These are phyloP conservation scores for Drosophila subobscura DNA, from an alignment of 1,140 invertebrate genomes.

Conservation along the genomic window DNA sequence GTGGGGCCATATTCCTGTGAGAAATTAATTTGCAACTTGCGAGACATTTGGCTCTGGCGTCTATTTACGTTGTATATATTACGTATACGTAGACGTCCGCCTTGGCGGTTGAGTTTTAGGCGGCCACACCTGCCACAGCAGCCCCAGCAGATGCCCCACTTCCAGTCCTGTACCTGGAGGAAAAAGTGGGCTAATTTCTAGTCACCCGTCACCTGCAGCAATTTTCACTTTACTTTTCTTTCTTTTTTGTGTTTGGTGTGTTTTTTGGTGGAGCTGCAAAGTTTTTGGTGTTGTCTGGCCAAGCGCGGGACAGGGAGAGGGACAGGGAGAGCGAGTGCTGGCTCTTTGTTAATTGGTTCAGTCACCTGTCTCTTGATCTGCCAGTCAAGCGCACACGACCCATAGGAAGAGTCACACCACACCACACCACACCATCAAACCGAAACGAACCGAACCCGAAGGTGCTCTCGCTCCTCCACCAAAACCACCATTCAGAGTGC, in stretches of 20 bases:
- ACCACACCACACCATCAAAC: conserved; percentile 9
- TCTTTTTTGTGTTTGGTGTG: conserved; percentile 19
- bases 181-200: conserved; percentile 72
- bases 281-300: conserved; percentile 33
- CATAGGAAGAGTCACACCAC: conserved; percentile 29
- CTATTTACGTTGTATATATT: conserved; percentile 81
- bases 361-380: conserved; percentile 81
- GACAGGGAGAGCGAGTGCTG: background rate
- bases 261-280: conserved; percentile 22
- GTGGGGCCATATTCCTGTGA: conserved; percentile 63
- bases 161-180: conserved; percentile 1
- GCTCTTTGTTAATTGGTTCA: conserved; percentile 83
- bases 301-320: conserved; percentile 11
- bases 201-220: conserved; percentile 69
- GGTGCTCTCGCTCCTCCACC: background rate
- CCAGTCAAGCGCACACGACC: conserved; percentile 78
- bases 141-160: background rate
- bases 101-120: conserved; percentile 53
- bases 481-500: conserved; percentile 29
- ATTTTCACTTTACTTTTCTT: conserved; percentile 61
- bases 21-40: conserved; percentile 83
- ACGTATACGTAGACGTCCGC: conserved; percentile 55
- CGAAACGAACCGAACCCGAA: no score
- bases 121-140: conserved; percentile 53
- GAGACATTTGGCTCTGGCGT: conserved; percentile 73